These are phyloP conservation scores for Spilogale gracilis DNA, from an alignment of 2,113 vertebrate species.

Conservation along the genomic window DNA sequence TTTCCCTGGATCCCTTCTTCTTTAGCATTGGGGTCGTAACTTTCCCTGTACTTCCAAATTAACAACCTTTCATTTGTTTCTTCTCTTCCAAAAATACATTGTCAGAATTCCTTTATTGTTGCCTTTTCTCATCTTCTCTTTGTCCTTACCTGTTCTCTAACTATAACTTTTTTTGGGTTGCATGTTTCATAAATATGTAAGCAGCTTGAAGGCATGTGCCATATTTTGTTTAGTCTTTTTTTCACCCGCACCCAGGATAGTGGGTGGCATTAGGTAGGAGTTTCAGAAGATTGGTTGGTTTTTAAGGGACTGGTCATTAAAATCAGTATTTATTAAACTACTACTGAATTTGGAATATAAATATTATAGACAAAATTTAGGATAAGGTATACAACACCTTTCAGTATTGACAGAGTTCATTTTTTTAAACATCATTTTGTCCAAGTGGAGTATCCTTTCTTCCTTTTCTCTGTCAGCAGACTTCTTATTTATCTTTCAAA, in stretches of 20 bases:
- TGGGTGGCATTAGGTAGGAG: not conserved
- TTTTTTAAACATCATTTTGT: not conserved
- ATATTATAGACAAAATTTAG: not conserved
- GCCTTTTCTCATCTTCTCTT: not conserved
- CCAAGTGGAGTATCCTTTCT: not conserved
- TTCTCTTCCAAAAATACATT: not conserved
- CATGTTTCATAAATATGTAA: not conserved
- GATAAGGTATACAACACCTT: not conserved
- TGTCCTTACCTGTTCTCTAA: not conserved
- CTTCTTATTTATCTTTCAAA: not conserved
- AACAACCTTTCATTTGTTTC: not conserved
- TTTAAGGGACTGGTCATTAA: not conserved
- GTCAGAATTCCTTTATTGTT: not conserved
- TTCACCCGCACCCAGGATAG: not conserved
- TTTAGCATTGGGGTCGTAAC: not conserved
- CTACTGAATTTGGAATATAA: not conserved
- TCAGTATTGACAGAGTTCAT: not conserved
- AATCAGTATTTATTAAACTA: conserved; percentile 24
- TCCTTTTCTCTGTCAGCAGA: not conserved
- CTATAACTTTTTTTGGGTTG: not conserved
- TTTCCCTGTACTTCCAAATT: not conserved
- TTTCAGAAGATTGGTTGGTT: not conserved
- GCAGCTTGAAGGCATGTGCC: not conserved
- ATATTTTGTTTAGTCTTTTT: not conserved
- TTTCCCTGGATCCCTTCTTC: not conserved